Base-by-base conservation (phyloP, 2,888 invertebrate genomes). In the Epirrhoe alternata region DNA sequence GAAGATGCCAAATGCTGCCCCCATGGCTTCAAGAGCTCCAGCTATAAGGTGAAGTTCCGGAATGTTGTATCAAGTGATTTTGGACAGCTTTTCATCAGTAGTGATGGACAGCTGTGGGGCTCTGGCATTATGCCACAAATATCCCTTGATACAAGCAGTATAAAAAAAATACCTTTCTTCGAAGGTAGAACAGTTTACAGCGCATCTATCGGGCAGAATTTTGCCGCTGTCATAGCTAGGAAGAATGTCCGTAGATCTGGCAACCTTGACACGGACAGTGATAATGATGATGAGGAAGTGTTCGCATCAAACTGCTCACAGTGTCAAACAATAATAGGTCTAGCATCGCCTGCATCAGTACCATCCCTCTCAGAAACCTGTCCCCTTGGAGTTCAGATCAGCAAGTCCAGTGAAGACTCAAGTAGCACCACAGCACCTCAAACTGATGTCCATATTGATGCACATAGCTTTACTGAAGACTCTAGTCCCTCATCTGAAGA, bases 131-230 rank as follows among this genome's bases (percentile, higher is more conserved):
- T 96, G 93, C 95, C 95, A 6, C 95, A 96, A 82, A 94, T 96
- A 75, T 94, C 94, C 57, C 89, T 96, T 76, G 94, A 94, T 69
- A 91, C 93, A 58, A 84, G 82, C 74, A 94, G 89, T 76, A 95
- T 96, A 70, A 95, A 94, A 71, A 95, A 94, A 85, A 94, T 96
- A 55, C 92, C 90, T 69, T 96, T 96, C 86, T 96, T 96, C 76
- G 95, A 95, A 77, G 95, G 95, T 6, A 90, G 96, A 74, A 94
- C 94, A 68, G 94, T 97, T 24, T 94, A 95, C 57, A 95, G 95
- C 81, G 94, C 97, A 52, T 95, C 95, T 7, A 96, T 97, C 64
- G 98, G 98, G 6, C 94, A 94, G 66, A 95, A 96, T 80, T 97
- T 96, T 94, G 97, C 96, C 81, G 96, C 96, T 79, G 95, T 95